Evolutionary conservation across 1,140 invertebrate genomes (phyloP).

Genomic region (Nephotettix cincticeps): DNA sequence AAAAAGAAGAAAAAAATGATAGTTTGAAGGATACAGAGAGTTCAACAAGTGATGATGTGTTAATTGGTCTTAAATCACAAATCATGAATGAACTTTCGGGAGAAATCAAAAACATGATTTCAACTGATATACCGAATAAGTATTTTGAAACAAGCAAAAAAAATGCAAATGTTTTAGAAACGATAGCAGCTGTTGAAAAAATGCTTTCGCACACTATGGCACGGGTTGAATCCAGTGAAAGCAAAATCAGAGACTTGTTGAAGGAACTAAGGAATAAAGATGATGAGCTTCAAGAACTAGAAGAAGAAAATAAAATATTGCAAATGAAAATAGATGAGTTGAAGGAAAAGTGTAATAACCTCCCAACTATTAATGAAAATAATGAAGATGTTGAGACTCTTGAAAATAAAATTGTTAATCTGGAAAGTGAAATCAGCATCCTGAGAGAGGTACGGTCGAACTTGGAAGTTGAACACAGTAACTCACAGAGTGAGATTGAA

Average conservation of each 20-base stretch:
- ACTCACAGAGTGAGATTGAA: constrained; percentile 15
- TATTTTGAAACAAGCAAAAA: constrained; percentile 11
- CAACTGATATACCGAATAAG: constrained; percentile 8
- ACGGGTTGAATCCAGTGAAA: neutral
- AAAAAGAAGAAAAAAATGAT: too few relatives aligned
- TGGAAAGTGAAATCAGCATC: constrained; percentile 21
- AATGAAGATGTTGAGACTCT: constrained; percentile 29
- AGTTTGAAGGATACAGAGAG: neutral
- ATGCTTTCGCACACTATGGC: constrained; percentile 5
- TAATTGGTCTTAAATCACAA: neutral
- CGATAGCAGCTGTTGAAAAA: constrained; percentile 7
- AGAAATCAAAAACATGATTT: constrained; percentile 9
- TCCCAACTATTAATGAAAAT: constrained; percentile 32
- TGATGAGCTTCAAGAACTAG: constrained; percentile 33
- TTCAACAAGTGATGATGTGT: neutral
- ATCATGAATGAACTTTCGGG: neutral
- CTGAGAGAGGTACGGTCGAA: constrained; percentile 31
- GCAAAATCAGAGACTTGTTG: constrained; percentile 26
- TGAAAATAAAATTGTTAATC: constrained; percentile 15
- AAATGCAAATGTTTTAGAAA: neutral
- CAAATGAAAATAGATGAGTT: constrained; percentile 27
- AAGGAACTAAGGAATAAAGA: constrained; percentile 30
- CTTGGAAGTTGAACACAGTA: constrained; percentile 30
- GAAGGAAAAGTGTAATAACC: constrained; percentile 18
- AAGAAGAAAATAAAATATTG: constrained; percentile 30